Percentiles rank a stretch among this genome's conserved stretches.
phyloP scores from a whole-genome alignment of 2,797 vertebrate species.

The Galagoides demidoff region DNA sequence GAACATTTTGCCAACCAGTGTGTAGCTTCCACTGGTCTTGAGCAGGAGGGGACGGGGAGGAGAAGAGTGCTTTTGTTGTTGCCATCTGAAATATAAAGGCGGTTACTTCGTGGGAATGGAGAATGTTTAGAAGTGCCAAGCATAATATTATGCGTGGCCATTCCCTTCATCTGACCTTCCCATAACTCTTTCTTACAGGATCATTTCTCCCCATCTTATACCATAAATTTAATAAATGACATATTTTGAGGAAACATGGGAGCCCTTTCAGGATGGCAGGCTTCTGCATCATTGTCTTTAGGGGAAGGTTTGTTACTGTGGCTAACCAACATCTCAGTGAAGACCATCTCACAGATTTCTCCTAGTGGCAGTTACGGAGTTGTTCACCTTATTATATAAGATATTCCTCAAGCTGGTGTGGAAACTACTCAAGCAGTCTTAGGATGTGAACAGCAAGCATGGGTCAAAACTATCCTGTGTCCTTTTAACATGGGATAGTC shows the following conservation, averaged over 20 bases:
- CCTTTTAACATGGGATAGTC: conserved; percentile 63
- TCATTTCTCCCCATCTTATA: conserved; percentile 24
- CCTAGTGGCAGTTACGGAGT: not conserved
- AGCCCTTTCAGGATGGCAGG: not conserved
- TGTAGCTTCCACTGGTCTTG: conserved; percentile 7
- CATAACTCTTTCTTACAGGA: conserved; percentile 42
- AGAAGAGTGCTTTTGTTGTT: conserved; percentile 33
- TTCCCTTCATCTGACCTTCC: conserved; percentile 62
- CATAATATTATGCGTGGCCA: conserved; percentile 45
- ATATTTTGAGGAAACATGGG: conserved; percentile 26
- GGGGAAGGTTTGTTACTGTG: conserved; percentile 22
- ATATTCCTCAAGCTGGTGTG: not conserved
- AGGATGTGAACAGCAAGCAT: not conserved
- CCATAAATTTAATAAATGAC: not conserved
- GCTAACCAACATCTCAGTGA: conserved; percentile 37
- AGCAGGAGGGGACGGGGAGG: not conserved
- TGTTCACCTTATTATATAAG: not conserved
- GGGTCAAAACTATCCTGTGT: conserved; percentile 38
- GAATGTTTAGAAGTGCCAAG: conserved; percentile 50
- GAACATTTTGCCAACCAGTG: conserved; percentile 12
- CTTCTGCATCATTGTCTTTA: conserved; percentile 53
- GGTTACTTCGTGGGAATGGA: conserved; percentile 54
- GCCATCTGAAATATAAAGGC: conserved; percentile 60
- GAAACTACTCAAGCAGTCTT: not conserved
- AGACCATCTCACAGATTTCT: conserved; percentile 17